Evolutionary conservation across 2,797 vertebrate genomes (phyloP).

Genomic region (Falco naumanni): DNA sequence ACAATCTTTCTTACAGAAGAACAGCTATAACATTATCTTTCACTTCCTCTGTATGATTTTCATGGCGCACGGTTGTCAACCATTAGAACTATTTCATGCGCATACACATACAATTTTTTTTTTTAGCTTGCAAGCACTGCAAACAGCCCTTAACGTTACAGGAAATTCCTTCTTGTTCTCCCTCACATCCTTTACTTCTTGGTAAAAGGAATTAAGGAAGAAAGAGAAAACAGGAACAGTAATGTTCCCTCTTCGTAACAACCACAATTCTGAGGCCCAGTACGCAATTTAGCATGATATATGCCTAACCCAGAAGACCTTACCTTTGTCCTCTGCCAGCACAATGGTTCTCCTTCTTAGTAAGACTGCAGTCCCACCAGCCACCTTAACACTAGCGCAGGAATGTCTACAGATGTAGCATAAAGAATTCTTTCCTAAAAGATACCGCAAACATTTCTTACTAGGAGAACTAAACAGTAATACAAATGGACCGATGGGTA

Average conservation of each 20-base stretch:
- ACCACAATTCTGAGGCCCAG: not conserved
- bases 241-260: not conserved
- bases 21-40: not conserved
- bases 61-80: not conserved
- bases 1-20: not conserved
- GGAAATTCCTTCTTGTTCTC: not conserved
- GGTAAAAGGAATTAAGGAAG: not conserved
- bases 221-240: not conserved
- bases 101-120: not conserved
- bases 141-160: not conserved
- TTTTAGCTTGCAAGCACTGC: not conserved
- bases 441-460: not conserved
- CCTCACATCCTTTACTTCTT: not conserved
- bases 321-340: not conserved
- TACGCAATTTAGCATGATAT: accelerated
- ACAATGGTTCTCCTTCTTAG: not conserved
- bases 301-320: not conserved
- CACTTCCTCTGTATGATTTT: not conserved
- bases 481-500: not conserved
- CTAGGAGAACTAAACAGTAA: not conserved
- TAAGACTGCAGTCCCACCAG: not conserved
- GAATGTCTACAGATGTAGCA: not conserved
- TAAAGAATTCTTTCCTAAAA: not conserved
- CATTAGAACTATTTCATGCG: not conserved
- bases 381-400: not conserved